Evolutionary conservation across 2,888 invertebrate species (phyloP).

Genomic region (Rhingia rostrata): DNA sequence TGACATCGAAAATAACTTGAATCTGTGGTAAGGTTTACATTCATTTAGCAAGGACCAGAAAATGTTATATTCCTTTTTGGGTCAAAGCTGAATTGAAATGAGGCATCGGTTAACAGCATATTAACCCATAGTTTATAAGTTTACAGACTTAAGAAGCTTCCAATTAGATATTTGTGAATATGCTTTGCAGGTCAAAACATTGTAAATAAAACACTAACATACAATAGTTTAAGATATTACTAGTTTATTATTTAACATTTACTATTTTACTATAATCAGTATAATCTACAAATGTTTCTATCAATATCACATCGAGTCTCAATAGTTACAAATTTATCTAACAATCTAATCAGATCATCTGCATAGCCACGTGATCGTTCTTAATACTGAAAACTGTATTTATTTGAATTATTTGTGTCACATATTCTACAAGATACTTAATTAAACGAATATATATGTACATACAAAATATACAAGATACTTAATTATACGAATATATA

Average conservation of each 20-base stretch:
- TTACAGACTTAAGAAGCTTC: too few relatives aligned
- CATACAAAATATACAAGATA: conserved; percentile 17
- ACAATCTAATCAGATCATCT: conserved; percentile 21
- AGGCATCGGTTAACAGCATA: too few relatives aligned
- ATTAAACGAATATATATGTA: not conserved
- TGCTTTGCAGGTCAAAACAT: too few relatives aligned
- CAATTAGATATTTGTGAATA: too few relatives aligned
- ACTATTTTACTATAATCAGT: conserved; percentile 34
- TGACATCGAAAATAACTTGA: too few relatives aligned
- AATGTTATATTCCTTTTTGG: too few relatives aligned
- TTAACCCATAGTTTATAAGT: too few relatives aligned
- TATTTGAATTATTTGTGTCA: conserved; percentile 30
- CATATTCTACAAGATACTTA: conserved; percentile 29
- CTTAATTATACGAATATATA: conserved; percentile 7
- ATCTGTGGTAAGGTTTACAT: too few relatives aligned
- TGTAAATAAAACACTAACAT: not conserved
- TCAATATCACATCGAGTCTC: conserved; percentile 62
- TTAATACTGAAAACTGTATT: conserved; percentile 54
- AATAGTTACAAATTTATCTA: conserved; percentile 45
- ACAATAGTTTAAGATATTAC: not conserved
- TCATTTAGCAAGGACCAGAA: too few relatives aligned
- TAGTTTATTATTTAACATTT: conserved; percentile 13
- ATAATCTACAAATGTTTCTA: conserved; percentile 53
- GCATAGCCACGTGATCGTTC: conserved; percentile 7
- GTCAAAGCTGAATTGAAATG: too few relatives aligned